Evolutionary conservation across 2,797 vertebrate species (phyloP).

Genomic region (Xiphophorus birchmanni): DNA sequence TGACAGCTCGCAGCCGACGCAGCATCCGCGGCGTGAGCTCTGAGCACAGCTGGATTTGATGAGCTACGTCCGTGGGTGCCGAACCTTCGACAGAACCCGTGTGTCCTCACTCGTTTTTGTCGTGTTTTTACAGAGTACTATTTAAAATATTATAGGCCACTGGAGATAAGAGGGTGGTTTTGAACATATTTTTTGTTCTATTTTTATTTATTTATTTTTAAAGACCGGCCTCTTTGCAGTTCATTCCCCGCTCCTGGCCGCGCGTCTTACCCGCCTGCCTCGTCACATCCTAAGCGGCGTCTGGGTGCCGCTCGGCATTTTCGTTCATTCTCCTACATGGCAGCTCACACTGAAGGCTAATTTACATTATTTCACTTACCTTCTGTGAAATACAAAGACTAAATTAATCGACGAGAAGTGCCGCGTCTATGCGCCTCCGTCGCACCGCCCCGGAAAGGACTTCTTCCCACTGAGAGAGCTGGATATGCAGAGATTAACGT

Average conservation of each 20-base stretch:
- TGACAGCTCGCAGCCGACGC: conserved; percentile 51
- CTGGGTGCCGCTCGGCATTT: conserved; percentile 25
- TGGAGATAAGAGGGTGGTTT: conserved; percentile 35
- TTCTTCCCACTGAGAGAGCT: conserved; percentile 72
- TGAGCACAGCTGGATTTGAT: conserved; percentile 81
- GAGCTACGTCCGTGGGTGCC: conserved; percentile 72
- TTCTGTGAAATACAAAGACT: conserved; percentile 4
- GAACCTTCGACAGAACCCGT: conserved; percentile 68
- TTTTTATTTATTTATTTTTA: background rate
- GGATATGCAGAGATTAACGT: conserved; percentile 92
- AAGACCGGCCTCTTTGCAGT: conserved; percentile 67
- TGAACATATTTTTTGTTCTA: background rate
- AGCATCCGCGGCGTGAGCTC: conserved; percentile 61
- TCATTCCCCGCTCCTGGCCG: conserved; percentile 29
- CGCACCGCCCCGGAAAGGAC: conserved; percentile 78
- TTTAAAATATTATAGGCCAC: conserved; percentile 14
- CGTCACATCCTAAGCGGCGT: conserved; percentile 40
- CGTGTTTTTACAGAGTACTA: conserved; percentile 72
- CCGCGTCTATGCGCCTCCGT: conserved; percentile 64
- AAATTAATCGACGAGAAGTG: conserved; percentile 51
- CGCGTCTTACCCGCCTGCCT: conserved; percentile 8
- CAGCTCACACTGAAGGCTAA: background rate
- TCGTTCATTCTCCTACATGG: background rate
- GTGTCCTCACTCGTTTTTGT: conserved; percentile 50
- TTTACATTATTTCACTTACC: background rate